Evolutionary conservation across 1,140 invertebrate genomes (phyloP).

Genomic region (Lepidurus packardi): DNA sequence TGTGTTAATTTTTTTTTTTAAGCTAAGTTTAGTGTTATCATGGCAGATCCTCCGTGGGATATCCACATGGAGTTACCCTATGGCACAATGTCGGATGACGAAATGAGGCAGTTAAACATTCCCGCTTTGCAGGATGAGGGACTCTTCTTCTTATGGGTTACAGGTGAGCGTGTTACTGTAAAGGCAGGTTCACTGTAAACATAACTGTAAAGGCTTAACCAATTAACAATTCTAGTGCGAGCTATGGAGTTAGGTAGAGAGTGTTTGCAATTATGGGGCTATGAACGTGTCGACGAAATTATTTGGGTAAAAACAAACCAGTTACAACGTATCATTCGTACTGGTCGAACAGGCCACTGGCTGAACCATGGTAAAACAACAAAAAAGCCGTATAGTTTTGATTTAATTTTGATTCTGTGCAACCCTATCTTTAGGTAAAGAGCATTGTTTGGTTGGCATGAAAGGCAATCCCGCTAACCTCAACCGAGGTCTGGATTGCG

Average conservation of each 20-base stretch:
- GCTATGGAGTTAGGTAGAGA: constrained; percentile 95
- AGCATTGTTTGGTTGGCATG: constrained; percentile 92
- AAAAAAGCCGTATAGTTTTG: no score
- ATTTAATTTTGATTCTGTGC: no score
- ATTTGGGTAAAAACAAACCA: constrained; percentile 99
- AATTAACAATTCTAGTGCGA: constrained; percentile 48
- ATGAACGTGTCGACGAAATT: constrained; percentile 91
- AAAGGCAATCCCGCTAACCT: constrained; percentile 88
- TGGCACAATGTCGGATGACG: constrained; percentile 98
- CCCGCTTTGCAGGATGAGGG: constrained; percentile 90
- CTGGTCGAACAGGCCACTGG: constrained; percentile 95
- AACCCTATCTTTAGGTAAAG: constrained; percentile 59
- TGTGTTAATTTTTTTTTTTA: constrained; percentile 29
- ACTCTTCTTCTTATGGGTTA: constrained; percentile 95
- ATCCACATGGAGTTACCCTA: constrained; percentile 98
- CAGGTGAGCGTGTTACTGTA: constrained; percentile 61
- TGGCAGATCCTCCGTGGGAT: constrained; percentile 96
- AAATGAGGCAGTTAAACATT: constrained; percentile 92
- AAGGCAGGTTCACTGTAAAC: background rate
- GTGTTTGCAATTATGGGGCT: constrained; percentile 88
- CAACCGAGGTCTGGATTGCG: constrained; percentile 91
- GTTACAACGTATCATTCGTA: constrained; percentile 91
- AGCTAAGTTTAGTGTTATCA: constrained; percentile 86
- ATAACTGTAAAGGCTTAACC: background rate
- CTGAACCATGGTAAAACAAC: constrained; percentile 71